phyloP scores from a whole-genome alignment of 2,113 vertebrate species.

The Eulacestoma nigropectus region DNA sequence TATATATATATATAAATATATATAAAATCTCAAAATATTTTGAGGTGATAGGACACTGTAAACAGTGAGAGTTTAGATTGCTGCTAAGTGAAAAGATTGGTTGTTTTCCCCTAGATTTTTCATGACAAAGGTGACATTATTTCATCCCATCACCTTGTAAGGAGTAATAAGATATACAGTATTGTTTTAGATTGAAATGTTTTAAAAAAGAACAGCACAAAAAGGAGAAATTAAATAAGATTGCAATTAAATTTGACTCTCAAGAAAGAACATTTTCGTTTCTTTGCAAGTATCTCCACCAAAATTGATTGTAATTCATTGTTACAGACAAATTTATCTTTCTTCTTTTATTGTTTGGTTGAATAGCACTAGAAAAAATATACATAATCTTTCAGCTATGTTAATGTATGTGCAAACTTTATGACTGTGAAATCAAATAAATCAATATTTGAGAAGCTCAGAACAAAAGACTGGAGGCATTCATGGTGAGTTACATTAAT shows the following conservation, averaged over 20 bases:
- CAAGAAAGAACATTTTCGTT: neutral
- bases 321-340: neutral
- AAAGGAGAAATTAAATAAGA: neutral
- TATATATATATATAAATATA: neutral
- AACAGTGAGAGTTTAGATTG: neutral
- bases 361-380: neutral
- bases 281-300: neutral
- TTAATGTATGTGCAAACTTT: neutral
- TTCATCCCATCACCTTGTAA: neutral
- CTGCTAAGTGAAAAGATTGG: neutral
- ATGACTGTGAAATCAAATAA: constrained; percentile 16
- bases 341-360: neutral
- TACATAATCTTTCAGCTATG: neutral
- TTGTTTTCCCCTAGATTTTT: neutral
- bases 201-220: neutral
- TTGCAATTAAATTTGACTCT: neutral
- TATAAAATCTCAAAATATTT: neutral
- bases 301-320: neutral
- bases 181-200: neutral
- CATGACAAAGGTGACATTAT: neutral
- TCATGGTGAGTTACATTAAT: neutral
- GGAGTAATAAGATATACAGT: neutral
- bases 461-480: neutral
- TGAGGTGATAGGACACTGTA: neutral
- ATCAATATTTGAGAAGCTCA: neutral